Evolutionary conservation across 2,888 invertebrate species (phyloP).

Genomic region (Heliconius charithonia): DNA sequence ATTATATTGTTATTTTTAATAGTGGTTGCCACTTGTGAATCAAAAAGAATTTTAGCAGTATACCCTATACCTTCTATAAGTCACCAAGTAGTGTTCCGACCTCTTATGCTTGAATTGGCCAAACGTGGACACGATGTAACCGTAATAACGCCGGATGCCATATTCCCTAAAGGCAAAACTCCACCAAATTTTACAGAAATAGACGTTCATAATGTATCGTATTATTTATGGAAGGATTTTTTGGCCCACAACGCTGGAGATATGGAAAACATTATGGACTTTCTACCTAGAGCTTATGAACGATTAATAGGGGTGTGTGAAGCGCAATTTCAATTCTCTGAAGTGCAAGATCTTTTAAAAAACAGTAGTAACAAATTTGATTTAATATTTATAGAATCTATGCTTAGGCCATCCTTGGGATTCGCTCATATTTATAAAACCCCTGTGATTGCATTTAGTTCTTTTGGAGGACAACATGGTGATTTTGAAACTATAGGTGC

Average conservation of each 20-base stretch:
- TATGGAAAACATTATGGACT: not conserved
- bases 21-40: conserved; percentile 15
- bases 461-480: conserved; percentile 50
- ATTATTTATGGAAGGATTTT: conserved; percentile 2
- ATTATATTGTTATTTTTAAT: conserved; percentile 6
- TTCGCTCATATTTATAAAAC: conserved; percentile 53
- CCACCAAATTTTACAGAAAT: conserved; percentile 61
- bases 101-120: conserved; percentile 59
- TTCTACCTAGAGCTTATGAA: conserved; percentile 3
- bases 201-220: conserved; percentile 54
- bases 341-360: conserved; percentile 35
- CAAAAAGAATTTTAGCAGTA: conserved; percentile 59
- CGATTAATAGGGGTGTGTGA: not conserved
- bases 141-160: conserved; percentile 62
- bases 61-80: conserved; percentile 66
- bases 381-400: conserved; percentile 54
- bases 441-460: conserved; percentile 55
- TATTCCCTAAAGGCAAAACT: conserved; percentile 54
- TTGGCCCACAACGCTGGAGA: not conserved
- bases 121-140: conserved; percentile 65
- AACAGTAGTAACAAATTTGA: conserved; percentile 52
- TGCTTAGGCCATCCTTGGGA: conserved; percentile 45
- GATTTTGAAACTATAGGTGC: conserved; percentile 48
- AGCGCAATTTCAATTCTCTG: conserved; percentile 30
- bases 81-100: conserved; percentile 53